Evolutionary conservation across 53 echinoderm and acorn worm genomes (phyloP), one percentile per base, ranked within the genome.

Genomic region (Actinopyga echinites): DNA sequence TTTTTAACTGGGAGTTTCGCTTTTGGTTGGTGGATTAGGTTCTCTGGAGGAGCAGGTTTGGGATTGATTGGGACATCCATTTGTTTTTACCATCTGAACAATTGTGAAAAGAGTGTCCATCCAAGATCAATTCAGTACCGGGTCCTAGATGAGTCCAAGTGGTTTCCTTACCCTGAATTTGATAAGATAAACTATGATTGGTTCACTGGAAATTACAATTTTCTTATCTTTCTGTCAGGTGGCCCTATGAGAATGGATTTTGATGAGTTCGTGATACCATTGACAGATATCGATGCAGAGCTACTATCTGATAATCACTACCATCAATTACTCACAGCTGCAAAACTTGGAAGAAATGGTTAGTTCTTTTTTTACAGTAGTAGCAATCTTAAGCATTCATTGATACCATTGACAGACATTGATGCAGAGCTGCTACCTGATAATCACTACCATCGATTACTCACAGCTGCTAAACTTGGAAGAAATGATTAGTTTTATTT

Each of bases 381-480:
- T 12, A 10, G n/a, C 5, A 5, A 20, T 3, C 4, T 63, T 23
- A 26, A 62, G 59, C 24, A 28, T 30, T 25, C 31, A 23, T 28
- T 28, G 29, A 55, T 55, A 55, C 68, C 68, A 17, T 36, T 68
- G 22, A 34, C 34, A 68, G 68, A 68, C 5, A 38, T 21, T 68
- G 35, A 38, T 34, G 12, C 22, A 13, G 31, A n/a, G 40, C 34
- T 38, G 22, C 21, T 36, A 30, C 4, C 68, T 33, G 40, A 68
- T 2, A 30, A 17, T 38, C 68, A 68, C 35, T 68, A 21, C 38
- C 32, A 37, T 12, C 32, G 35, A 38, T 38, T 68, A 38, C 68
- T 68, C 34, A 38, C 68, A 1, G 68, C 68, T 38, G 68, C 68
- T 13, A 68, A 68, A 68, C 68, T 68, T 21, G 68, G 68, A 30